Conservation (phyloP, 2,113 vertebrate species). For the Lamprologus sp. region DNA sequence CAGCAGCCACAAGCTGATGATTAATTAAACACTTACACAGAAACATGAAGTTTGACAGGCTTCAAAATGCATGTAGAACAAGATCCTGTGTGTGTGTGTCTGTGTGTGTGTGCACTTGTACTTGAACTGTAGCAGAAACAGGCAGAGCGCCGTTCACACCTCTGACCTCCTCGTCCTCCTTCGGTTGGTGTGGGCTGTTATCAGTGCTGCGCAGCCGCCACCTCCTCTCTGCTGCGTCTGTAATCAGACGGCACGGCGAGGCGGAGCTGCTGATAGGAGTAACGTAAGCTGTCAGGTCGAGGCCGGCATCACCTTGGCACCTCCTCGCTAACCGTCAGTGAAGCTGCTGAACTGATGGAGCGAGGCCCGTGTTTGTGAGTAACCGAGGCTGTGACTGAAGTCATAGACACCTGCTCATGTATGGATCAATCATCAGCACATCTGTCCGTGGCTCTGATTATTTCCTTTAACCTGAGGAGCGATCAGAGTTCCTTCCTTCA, state of each 20-base stretch:
- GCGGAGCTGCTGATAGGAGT: conserved; percentile 7
- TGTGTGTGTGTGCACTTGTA: fast-evolving
- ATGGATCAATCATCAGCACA: background rate
- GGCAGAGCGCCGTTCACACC: conserved; percentile 54
- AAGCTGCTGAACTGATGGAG: background rate
- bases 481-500: background rate
- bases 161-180: conserved; percentile 8
- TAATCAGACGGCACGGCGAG: conserved; percentile 29
- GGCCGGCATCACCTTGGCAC: background rate
- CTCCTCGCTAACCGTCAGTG: background rate
- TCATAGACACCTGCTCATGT: background rate
- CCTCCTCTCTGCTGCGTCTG: background rate
- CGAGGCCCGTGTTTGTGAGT: background rate
- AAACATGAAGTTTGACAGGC: conserved; percentile 1
- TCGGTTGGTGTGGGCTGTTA: conserved; percentile 29
- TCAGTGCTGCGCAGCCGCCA: conserved; percentile 39
- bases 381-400: background rate
- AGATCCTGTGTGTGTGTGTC: background rate
- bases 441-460: background rate
- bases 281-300: background rate
- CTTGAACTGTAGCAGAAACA: background rate
- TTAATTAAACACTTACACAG: conserved; percentile 32
- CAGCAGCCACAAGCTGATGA: background rate
- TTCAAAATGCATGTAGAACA: conserved; percentile 14
- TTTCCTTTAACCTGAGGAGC: background rate